Conservation (phyloP, 2,113 vertebrate species). For the Cromileptes altivelis region DNA sequence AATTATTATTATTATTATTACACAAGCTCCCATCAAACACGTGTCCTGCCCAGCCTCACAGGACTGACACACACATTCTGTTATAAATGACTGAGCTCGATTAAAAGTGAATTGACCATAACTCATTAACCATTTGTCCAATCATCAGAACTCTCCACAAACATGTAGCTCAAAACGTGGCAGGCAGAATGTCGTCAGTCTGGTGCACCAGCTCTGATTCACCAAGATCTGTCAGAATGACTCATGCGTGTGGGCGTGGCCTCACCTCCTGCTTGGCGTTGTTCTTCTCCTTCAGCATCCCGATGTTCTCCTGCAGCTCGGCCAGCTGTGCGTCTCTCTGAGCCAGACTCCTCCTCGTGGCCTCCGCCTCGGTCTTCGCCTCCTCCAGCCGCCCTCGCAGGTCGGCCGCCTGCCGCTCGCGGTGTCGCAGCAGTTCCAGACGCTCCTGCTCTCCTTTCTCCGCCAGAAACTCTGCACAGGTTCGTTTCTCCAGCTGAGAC, state of each 20-base stretch:
- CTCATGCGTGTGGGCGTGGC: not conserved
- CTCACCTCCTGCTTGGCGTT: constrained; percentile 89
- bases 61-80: too few species aligned
- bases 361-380: constrained; percentile 82
- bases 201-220: too few species aligned
- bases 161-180: too few species aligned
- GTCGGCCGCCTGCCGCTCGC: constrained; percentile 88
- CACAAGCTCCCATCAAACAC: too few species aligned
- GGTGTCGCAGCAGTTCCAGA: constrained; percentile 91
- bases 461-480: constrained; percentile 87
- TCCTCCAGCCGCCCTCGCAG: constrained; percentile 82
- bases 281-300: constrained; percentile 90
- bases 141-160: too few species aligned
- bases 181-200: too few species aligned
- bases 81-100: too few species aligned
- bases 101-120: too few species aligned
- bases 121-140: too few species aligned
- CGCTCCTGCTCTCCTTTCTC: constrained; percentile 87
- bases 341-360: constrained; percentile 70
- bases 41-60: too few species aligned
- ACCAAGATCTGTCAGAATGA: too few species aligned
- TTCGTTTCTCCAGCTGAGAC: constrained; percentile 92
- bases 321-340: constrained; percentile 83
- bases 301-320: constrained; percentile 86
- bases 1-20: too few species aligned